Conservation (phyloP, 2,797 vertebrate species). For the Acropternis orthonyx region DNA sequence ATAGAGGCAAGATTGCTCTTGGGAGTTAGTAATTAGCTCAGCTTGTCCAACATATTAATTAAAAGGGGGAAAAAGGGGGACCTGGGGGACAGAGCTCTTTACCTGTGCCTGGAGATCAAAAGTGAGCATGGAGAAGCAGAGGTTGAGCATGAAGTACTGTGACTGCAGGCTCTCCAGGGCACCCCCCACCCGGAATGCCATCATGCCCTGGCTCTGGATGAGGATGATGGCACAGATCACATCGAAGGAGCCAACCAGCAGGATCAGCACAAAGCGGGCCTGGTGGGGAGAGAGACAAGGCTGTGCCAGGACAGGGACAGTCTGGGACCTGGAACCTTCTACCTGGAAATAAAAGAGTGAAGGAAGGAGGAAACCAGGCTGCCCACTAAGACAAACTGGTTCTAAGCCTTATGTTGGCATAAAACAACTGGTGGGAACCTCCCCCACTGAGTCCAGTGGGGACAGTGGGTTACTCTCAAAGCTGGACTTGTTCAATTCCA, state of each 20-base stretch:
- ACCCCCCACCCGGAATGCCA: conserved; percentile 87
- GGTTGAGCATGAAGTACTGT: conserved; percentile 84
- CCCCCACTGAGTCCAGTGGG: neutral
- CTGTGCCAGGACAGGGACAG: neutral
- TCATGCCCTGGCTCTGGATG: conserved; percentile 80
- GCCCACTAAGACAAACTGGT: neutral
- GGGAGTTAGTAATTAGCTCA: neutral
- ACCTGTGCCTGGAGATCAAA: conserved; percentile 91
- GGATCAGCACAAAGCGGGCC: conserved; percentile 81
- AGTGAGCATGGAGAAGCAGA: conserved; percentile 87
- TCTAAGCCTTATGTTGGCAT: neutral
- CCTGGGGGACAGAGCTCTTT: neutral
- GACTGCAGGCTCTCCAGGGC: conserved; percentile 82
- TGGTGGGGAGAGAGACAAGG: neutral
- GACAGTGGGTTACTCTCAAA: neutral
- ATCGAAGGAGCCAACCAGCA: conserved; percentile 78
- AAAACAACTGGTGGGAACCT: neutral
- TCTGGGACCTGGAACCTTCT: neutral
- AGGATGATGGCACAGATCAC: conserved; percentile 78
- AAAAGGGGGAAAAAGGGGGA: neutral
- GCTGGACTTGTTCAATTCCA: neutral
- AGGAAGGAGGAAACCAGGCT: neutral
- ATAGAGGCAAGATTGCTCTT: neutral
- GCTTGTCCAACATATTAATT: neutral
- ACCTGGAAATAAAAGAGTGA: neutral